phyloP scores from a whole-genome alignment of 1,140 invertebrate species.

The Drosophila murphyi region DNA sequence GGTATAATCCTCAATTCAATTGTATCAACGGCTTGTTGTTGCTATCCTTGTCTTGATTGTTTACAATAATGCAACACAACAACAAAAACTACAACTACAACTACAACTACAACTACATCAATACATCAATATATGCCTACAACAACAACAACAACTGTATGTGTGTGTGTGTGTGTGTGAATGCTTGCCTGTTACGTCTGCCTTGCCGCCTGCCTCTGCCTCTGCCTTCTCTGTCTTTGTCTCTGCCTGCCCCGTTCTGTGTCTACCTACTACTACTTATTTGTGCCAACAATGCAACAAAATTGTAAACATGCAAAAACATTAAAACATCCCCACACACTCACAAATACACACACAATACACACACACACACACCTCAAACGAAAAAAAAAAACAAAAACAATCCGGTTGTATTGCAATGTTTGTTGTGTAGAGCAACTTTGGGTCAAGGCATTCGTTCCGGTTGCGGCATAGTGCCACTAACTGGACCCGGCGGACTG shows the following conservation, averaged over 20 bases:
- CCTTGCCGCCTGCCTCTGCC: slow-evolving; percentile 46
- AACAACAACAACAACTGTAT: slow-evolving; percentile 27
- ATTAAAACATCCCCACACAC: slow-evolving; percentile 36
- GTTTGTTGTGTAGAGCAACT: slow-evolving; percentile 87
- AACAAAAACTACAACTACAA: slow-evolving; percentile 14
- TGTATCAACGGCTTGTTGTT: slow-evolving; percentile 76
- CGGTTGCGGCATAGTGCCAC: slow-evolving; percentile 85
- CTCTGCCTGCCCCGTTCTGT: slow-evolving; percentile 54
- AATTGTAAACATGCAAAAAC: slow-evolving; percentile 60
- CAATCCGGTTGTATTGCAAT: slow-evolving; percentile 80
- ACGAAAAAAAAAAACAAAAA: slow-evolving; percentile 41
- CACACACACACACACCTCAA: slow-evolving; percentile 36
- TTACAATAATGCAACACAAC: slow-evolving; percentile 52
- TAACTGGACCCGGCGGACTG: slow-evolving; percentile 85
- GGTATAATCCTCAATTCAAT: slow-evolving; percentile 45
- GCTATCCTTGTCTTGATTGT: slow-evolving; percentile 63
- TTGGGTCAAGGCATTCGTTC: slow-evolving; percentile 87
- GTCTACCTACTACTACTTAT: slow-evolving; percentile 42
- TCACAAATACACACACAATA: slow-evolving; percentile 32
- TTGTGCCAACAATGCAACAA: slow-evolving; percentile 53
- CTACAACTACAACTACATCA: slow-evolving; percentile 38
- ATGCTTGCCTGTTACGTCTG: slow-evolving; percentile 53
- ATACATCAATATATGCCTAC: neutral
- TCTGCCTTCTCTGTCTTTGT: slow-evolving; percentile 34
- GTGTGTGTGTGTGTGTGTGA: slow-evolving; percentile 41